A percentile compares a stretch with the other conserved stretches of the same genome.
Conservation (phyloP, 1,140 invertebrate genomes). For the Arctopsyche grandis region DNA sequence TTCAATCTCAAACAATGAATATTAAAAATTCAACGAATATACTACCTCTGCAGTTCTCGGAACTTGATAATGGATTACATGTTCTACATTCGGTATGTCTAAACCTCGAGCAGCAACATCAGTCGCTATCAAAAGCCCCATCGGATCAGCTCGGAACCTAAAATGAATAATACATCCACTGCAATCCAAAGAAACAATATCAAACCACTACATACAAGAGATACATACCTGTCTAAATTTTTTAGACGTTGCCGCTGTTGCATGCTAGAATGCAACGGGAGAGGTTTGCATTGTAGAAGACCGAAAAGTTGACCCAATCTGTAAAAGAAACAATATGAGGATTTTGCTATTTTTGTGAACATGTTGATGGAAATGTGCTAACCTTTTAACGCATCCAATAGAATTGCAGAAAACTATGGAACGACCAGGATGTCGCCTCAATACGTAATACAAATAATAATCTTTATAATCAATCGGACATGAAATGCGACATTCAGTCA, state of each 20-base stretch:
- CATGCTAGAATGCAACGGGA: conserved; percentile 95
- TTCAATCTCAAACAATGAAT: no score
- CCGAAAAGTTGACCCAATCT: conserved; percentile 85
- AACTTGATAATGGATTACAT: conserved; percentile 98
- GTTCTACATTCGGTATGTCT: conserved; percentile 93
- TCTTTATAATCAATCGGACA: conserved; percentile 88
- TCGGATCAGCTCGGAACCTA: conserved; percentile 81
- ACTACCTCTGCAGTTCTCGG: conserved; percentile 90
- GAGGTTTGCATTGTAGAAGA: conserved; percentile 79
- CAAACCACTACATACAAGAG: not conserved
- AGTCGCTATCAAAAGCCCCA: conserved; percentile 90
- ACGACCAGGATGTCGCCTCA: conserved; percentile 84
- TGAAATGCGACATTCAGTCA: conserved; percentile 85
- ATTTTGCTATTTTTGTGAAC: not conserved
- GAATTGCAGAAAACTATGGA: conserved; percentile 98
- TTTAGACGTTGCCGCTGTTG: conserved; percentile 93
- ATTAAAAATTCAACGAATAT: conserved; percentile 28
- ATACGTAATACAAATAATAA: conserved; percentile 92
- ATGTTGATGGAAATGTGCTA: not conserved
- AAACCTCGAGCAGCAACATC: conserved; percentile 97
- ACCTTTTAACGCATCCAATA: conserved; percentile 88
- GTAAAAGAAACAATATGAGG: conserved; percentile 46
- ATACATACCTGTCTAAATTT: conserved; percentile 84
- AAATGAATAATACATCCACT: conserved; percentile 18
- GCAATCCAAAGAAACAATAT: not conserved